A percentile compares a stretch with the other conserved stretches of the same genome.
Evolutionary conservation across 2,888 invertebrate genomes (phyloP).

Genomic region (Phytoseiulus persimilis): DNA sequence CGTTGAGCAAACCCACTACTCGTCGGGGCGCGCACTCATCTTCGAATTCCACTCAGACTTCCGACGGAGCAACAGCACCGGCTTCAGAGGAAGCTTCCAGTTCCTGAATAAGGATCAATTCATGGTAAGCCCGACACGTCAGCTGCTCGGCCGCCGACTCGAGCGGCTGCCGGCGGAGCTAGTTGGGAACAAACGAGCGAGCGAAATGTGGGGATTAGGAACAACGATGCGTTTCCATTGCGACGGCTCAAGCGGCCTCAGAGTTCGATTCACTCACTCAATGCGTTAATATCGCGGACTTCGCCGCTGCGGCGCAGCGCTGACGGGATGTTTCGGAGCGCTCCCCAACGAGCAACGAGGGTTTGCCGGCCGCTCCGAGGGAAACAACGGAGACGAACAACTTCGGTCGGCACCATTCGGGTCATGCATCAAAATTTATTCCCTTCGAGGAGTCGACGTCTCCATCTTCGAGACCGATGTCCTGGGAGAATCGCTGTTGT

Average conservation of each 20-base stretch:
- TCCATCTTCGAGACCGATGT: no score
- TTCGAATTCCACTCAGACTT: constrained; percentile 64
- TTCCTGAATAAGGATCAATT: constrained; percentile 61
- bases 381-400: no score
- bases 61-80: constrained; percentile 55
- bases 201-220: background rate
- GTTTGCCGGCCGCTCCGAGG: no score
- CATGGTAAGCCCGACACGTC: constrained; percentile 20
- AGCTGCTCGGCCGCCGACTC: background rate
- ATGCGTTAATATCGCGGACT: background rate
- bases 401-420: no score
- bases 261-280: background rate
- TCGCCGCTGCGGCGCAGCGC: no score
- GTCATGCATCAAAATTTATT: no score
- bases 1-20: constrained; percentile 65
- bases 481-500: no score
- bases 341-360: background rate
- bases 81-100: constrained; percentile 66
- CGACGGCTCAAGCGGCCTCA: background rate
- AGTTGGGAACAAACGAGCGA: no score
- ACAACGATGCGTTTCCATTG: background rate
- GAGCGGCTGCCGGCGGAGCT: background rate
- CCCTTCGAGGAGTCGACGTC: no score
- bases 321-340: background rate
- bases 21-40: constrained; percentile 64